Evolutionary conservation across 2,113 vertebrate genomes (phyloP).

Genomic region (Prionailurus viverrinus): DNA sequence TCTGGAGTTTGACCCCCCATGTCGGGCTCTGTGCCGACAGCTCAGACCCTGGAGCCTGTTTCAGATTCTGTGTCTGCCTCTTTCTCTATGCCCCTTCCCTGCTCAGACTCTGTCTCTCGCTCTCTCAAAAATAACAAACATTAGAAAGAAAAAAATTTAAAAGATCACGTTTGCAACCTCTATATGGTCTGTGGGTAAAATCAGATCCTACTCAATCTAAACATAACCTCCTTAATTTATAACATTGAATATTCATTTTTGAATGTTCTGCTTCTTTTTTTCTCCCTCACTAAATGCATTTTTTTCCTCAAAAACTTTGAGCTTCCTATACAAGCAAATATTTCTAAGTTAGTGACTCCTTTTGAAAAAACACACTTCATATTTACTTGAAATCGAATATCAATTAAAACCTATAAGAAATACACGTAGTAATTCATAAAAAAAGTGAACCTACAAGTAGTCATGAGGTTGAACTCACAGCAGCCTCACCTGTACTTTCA

Average conservation of each 20-base stretch:
- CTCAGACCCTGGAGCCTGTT: too few species aligned
- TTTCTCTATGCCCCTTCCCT: too few species aligned
- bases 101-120: too few species aligned
- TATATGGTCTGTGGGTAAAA: neutral
- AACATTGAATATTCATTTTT: constrained; percentile 38
- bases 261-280: neutral
- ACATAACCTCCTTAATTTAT: constrained; percentile 34
- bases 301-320: constrained; percentile 40
- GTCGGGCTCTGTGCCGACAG: too few species aligned
- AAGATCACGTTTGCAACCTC: neutral
- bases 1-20: too few species aligned
- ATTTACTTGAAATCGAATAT: constrained; percentile 27
- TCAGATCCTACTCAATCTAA: neutral
- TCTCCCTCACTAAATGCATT: neutral
- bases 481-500: constrained; percentile 80
- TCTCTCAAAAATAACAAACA: too few species aligned
- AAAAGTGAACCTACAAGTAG: neutral
- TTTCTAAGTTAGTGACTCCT: constrained; percentile 38
- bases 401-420: constrained; percentile 56
- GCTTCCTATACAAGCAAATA: constrained; percentile 38
- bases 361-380: constrained; percentile 30
- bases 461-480: constrained; percentile 65
- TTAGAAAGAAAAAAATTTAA: too few species aligned
- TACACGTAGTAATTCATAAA: neutral
- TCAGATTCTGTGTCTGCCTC: too few species aligned